phyloP scores from a whole-genome alignment of 2,888 invertebrate genomes.

The Leucophenga montana region DNA sequence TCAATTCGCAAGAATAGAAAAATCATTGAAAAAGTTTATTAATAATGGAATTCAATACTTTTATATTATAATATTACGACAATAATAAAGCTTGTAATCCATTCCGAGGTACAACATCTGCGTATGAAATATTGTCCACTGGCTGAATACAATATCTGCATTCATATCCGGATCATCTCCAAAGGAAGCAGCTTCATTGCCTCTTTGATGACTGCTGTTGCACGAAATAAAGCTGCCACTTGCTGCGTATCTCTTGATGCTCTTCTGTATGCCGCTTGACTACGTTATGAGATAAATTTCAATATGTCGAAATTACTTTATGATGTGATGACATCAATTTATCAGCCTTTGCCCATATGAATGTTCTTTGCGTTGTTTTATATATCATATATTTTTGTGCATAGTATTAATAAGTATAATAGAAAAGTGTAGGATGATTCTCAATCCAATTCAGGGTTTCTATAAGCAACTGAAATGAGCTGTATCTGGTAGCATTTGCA shows the following conservation, averaged over 20 bases:
- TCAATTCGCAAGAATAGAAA: constrained; percentile 29
- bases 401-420: background rate
- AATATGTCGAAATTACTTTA: constrained; percentile 72
- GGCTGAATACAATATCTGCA: too few relatives aligned
- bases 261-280: constrained; percentile 23
- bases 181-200: constrained; percentile 36
- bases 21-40: constrained; percentile 51
- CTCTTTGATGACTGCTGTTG: too few relatives aligned
- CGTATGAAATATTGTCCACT: constrained; percentile 62
- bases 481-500: constrained; percentile 8
- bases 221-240: constrained; percentile 27
- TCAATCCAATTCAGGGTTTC: too few relatives aligned
- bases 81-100: constrained; percentile 56
- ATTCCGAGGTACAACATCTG: constrained; percentile 54
- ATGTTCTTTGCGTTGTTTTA: background rate
- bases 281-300: constrained; percentile 60
- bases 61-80: constrained; percentile 54
- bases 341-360: constrained; percentile 59
- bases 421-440: too few relatives aligned
- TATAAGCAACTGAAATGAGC: background rate
- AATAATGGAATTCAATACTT: constrained; percentile 61
- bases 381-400: background rate
- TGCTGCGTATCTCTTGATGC: constrained; percentile 11
- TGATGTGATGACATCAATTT: constrained; percentile 73
- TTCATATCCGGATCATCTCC: constrained; percentile 34